Base-by-base conservation (phyloP, 2,888 invertebrate genomes). In the Halictus quadricinctus region DNA sequence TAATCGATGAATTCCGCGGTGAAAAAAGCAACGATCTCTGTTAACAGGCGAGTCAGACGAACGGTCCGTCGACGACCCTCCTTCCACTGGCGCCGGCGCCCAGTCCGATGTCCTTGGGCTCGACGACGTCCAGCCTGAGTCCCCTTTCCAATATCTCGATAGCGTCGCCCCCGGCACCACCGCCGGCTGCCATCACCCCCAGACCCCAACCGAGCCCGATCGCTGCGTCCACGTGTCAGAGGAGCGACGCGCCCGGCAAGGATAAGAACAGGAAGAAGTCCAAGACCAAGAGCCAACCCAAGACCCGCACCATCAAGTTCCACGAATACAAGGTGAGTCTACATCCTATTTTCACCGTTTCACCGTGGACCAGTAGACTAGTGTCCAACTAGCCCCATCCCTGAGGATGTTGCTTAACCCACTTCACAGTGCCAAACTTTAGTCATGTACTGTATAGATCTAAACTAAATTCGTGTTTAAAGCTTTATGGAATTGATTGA, bases 301-400 rank as follows among this genome's bases (percentile, higher is more conserved):
- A 98, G 95, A 96, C 97, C 36, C 96, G 98, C 90, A 97, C 98
- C 80, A 99, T 99, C 92, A 99, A 99, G 95, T 99, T 99, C 95
- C 99, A 99, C 95, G 99, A 99, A 95, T 98, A 98, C 95, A 98
- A 98, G 95, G 95, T 95, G 84, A 91, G 91, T 91, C 72, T 25
- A 50, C 25, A 41, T n/a, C 60, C 25, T 13, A 12, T 12, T 69
- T 69, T 41, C 7, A 15, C 15, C 6, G 13, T 25, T 25, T 60
- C 60, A 21, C 21, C 21, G n/a, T 2, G 21, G 1, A 8, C 21
- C 3, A 21, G 10, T 1, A n/a, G 3, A 54, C 54, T 3, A 3
- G 54, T 54, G 21, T 21, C 21, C 21, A 21, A 54, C 21, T 10
- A 54, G 21, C 10, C 21, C 10, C 54, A 54, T 54, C 54, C 21